These are phyloP conservation scores for Pseudomyrmex pallidus DNA, from an alignment of 1,140 invertebrate species.

Conservation along the genomic window DNA sequence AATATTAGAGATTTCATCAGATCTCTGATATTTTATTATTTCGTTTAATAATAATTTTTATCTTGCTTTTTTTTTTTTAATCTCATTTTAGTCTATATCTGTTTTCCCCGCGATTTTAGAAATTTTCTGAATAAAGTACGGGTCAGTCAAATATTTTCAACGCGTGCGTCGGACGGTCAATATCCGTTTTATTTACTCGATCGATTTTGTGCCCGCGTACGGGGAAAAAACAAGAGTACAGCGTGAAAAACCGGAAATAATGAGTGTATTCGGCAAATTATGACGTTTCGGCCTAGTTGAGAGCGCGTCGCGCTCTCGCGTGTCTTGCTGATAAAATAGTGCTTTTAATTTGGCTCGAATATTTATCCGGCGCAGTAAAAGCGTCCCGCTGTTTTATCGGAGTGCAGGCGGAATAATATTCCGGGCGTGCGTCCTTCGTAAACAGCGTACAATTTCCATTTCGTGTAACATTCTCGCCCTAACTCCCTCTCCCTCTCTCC, in stretches of 20 bases:
- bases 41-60: no score
- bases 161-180: conserved; percentile 7
- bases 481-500: background rate
- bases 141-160: background rate
- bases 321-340: conserved; percentile 66
- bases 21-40: no score
- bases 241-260: conserved; percentile 37
- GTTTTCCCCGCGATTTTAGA: background rate
- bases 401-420: conserved; percentile 68
- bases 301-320: conserved; percentile 19
- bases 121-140: background rate
- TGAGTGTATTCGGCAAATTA: conserved; percentile 62
- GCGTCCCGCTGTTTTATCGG: conserved; percentile 69
- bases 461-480: conserved; percentile 63
- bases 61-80: no score
- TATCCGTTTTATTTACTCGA: conserved; percentile 36
- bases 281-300: conserved; percentile 57
- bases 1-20: no score
- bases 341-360: conserved; percentile 71
- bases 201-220: conserved; percentile 22
- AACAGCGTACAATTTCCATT: conserved; percentile 71
- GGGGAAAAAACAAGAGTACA: conserved; percentile 21
- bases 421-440: conserved; percentile 68
- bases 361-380: conserved; percentile 71
- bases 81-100: no score